Evolutionary conservation across 2,113 vertebrate genomes (phyloP).

Genomic region (Gallinago undulata): DNA sequence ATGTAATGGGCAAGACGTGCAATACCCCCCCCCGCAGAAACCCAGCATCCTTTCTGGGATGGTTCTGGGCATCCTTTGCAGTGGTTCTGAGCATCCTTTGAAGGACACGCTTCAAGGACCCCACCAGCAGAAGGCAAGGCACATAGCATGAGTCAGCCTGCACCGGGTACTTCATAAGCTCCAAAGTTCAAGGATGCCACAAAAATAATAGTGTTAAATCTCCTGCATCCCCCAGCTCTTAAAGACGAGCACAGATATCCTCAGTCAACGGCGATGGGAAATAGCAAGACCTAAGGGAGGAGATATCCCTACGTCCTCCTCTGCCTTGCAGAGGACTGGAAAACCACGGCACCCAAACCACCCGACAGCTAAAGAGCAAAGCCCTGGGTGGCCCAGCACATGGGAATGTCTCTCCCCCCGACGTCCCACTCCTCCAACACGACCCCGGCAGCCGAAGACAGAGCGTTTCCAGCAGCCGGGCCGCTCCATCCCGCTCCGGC

Average conservation of each 20-base stretch:
- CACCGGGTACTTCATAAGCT: background rate
- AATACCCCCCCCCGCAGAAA: rapidly evolving
- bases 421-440: background rate
- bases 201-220: background rate
- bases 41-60: no score
- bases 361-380: background rate
- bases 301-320: background rate
- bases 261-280: background rate
- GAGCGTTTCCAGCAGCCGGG: conserved; percentile 53
- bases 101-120: background rate
- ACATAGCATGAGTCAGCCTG: background rate
- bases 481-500: conserved; percentile 68
- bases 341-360: background rate
- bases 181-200: background rate
- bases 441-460: conserved; percentile 12
- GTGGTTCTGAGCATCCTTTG: background rate
- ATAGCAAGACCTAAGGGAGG: background rate
- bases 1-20: background rate
- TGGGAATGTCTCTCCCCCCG: background rate
- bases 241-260: background rate
- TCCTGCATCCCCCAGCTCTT: background rate
- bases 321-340: background rate
- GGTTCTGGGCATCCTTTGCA: background rate
- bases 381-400: background rate
- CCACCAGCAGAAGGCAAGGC: background rate